Percentiles rank a stretch among this genome's conserved stretches.
These are phyloP conservation scores for Trypoxylon attenuatum DNA, from an alignment of 2,888 invertebrate species.

Conservation along the genomic window DNA sequence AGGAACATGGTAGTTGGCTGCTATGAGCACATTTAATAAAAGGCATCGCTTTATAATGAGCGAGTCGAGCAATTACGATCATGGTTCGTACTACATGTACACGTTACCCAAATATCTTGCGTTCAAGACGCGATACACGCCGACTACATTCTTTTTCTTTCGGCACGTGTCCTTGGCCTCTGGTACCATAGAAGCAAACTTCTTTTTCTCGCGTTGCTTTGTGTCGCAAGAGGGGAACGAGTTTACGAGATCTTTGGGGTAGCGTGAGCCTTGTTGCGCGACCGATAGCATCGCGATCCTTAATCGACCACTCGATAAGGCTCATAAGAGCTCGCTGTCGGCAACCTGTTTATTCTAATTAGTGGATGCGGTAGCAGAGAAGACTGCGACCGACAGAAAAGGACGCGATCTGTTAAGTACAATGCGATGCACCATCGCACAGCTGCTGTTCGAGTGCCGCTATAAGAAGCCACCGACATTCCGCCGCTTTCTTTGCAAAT, in stretches of 20 bases:
- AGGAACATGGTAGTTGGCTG: no score
- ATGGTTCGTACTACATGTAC: constrained; percentile 10
- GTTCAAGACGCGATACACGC: background rate
- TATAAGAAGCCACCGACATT: no score
- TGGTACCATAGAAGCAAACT: constrained; percentile 4
- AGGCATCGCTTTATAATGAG: constrained; percentile 31
- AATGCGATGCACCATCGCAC: constrained; percentile 5
- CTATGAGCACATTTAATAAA: no score
- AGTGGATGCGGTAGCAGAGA: constrained; percentile 41
- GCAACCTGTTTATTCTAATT: constrained; percentile 63
- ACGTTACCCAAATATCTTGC: constrained; percentile 9
- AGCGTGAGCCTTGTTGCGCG: constrained; percentile 35
- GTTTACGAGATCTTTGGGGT: constrained; percentile 50
- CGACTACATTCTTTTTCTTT: constrained; percentile 4
- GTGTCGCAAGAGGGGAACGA: constrained; percentile 32
- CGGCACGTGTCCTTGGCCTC: constrained; percentile 33
- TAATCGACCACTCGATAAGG: constrained; percentile 53
- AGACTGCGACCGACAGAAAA: no score
- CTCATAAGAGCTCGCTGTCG: constrained; percentile 48
- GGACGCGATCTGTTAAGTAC: constrained; percentile 17
- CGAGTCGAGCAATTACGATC: constrained; percentile 40
- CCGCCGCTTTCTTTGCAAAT: no score
- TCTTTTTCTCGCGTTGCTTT: constrained; percentile 6
- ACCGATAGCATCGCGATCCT: constrained; percentile 53
- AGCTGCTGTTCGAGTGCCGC: no score